Evolutionary conservation across 2,113 vertebrate genomes (phyloP).

Genomic region (Rhinolophus sinicus): DNA sequence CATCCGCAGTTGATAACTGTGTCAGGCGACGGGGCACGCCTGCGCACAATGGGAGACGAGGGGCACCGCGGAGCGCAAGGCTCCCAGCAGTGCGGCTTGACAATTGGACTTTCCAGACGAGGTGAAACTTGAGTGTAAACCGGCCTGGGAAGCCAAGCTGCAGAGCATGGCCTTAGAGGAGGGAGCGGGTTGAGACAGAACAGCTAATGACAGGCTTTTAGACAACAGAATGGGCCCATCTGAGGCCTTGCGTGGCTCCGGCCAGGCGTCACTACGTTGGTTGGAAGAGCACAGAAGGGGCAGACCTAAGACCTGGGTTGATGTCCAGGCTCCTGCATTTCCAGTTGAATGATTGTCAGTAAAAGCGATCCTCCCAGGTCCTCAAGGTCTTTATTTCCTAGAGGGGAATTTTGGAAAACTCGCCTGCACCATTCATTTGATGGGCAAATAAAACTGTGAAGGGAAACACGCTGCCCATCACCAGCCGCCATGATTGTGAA

Average conservation of each 20-base stretch:
- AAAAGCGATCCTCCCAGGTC: rapidly evolving
- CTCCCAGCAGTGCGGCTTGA: not conserved
- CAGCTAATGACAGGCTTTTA: rapidly evolving
- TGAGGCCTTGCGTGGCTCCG: not conserved
- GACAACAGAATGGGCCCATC: rapidly evolving
- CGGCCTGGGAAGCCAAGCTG: rapidly evolving
- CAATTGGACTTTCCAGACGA: not conserved
- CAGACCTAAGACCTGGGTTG: not conserved
- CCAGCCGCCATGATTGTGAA: rapidly evolving
- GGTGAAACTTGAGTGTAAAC: not conserved
- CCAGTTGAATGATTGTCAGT: rapidly evolving
- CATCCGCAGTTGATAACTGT: not conserved
- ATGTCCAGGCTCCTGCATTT: rapidly evolving
- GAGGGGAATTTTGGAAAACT: not conserved
- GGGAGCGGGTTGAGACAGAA: rapidly evolving
- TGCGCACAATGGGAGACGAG: rapidly evolving
- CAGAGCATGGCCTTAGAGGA: rapidly evolving
- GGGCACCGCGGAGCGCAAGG: rapidly evolving
- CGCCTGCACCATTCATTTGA: rapidly evolving
- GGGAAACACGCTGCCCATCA: rapidly evolving
- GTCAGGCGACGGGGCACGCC: not conserved
- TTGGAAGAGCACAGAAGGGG: rapidly evolving
- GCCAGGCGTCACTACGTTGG: rapidly evolving
- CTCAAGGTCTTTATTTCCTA: not conserved
- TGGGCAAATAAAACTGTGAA: not conserved